Evolutionary conservation across 2,888 invertebrate species (phyloP).

Genomic region (Drosophila koepferae): DNA sequence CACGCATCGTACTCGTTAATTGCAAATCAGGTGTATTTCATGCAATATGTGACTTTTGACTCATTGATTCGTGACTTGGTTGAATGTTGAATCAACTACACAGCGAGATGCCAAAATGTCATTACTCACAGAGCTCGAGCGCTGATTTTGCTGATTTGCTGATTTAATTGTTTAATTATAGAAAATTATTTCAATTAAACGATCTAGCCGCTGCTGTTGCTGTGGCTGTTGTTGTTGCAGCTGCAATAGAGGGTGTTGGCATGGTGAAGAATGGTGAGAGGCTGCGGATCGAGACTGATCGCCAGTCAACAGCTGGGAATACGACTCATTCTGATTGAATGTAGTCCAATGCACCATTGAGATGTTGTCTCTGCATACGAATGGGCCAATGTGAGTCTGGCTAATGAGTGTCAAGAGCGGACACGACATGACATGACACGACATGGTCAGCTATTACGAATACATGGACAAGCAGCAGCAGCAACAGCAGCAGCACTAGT

Average conservation of each 20-base stretch:
- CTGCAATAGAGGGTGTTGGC: background rate
- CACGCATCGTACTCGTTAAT: background rate
- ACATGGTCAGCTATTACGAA: constrained; percentile 31
- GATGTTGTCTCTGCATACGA: constrained; percentile 17
- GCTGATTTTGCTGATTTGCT: constrained; percentile 40
- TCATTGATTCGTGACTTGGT: constrained; percentile 53
- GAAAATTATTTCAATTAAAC: constrained; percentile 69
- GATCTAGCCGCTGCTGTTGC: constrained; percentile 9
- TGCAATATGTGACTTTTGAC: constrained; percentile 30
- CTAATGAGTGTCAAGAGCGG: constrained; percentile 60
- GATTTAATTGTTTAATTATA: constrained; percentile 77
- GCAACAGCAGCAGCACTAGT: constrained; percentile 1
- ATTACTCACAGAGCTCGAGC: constrained; percentile 50
- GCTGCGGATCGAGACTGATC: background rate
- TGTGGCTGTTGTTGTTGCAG: background rate
- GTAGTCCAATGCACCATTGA: constrained; percentile 28
- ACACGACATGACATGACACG: constrained; percentile 53
- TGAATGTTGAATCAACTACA: constrained; percentile 21
- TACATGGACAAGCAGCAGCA: constrained; percentile 5
- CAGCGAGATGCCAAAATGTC: constrained; percentile 26
- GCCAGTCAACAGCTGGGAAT: constrained; percentile 4
- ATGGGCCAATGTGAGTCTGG: constrained; percentile 17
- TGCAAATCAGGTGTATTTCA: background rate
- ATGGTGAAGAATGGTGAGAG: too few relatives aligned
- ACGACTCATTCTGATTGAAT: constrained; percentile 26